Evolutionary conservation across 2,888 invertebrate species (phyloP).

Genomic region (Leptopilina myrica): DNA sequence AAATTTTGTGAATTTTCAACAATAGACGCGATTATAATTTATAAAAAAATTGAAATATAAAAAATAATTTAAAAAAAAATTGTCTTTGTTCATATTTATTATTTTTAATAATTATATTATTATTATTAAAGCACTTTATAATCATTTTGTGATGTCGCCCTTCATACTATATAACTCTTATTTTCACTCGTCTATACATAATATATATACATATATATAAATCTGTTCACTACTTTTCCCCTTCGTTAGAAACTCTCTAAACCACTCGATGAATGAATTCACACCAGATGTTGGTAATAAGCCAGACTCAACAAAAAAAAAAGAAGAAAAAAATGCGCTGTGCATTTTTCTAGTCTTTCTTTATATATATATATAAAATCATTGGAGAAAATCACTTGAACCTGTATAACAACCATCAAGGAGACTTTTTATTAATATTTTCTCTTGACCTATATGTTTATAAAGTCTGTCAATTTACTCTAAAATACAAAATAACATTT

Average conservation of each 20-base stretch:
- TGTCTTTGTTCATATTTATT: no score
- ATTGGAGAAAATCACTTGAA: constrained; percentile 5
- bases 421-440: background rate
- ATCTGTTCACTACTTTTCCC: constrained; percentile 21
- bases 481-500: background rate
- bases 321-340: background rate
- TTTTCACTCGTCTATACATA: background rate
- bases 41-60: no score
- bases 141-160: background rate
- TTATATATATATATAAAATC: constrained; percentile 10
- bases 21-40: no score
- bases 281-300: constrained; percentile 33
- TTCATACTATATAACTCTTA: background rate
- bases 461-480: background rate
- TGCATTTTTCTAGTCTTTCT: background rate
- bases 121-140: background rate
- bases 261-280: constrained; percentile 30
- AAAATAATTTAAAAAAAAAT: no score
- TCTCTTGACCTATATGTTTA: background rate
- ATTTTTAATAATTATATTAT: no score
- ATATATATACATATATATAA: background rate
- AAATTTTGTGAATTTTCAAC: no score
- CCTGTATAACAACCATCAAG: background rate
- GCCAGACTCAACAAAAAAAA: constrained; percentile 9
- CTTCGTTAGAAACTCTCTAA: constrained; percentile 23